Conservation (phyloP, 2,113 vertebrate genomes). For the Paramisgurnus dabryanus region DNA sequence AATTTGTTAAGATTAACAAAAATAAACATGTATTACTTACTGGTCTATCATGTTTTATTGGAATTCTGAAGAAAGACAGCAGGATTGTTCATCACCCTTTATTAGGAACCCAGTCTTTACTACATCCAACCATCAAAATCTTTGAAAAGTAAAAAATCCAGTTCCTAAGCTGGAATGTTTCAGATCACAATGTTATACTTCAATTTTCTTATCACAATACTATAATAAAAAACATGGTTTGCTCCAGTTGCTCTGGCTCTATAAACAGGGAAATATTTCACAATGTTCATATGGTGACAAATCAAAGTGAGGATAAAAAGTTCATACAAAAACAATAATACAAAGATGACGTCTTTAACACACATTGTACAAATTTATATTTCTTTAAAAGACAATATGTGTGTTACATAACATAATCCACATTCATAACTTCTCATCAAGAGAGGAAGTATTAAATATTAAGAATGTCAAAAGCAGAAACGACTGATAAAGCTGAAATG, state of each 20-base stretch:
- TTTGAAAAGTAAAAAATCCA: conserved; percentile 53
- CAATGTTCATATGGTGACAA: not conserved
- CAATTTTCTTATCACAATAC: conserved; percentile 8
- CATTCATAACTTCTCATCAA: not conserved
- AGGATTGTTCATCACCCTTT: not conserved
- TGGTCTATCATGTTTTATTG: no score
- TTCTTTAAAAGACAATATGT: not conserved
- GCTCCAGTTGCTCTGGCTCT: conserved; percentile 57
- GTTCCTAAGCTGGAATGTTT: conserved; percentile 69
- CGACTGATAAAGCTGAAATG: not conserved
- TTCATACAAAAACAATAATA: not conserved
- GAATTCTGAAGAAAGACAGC: not conserved
- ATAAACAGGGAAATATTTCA: conserved; percentile 58
- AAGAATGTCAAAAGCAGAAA: not conserved
- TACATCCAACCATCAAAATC: not conserved
- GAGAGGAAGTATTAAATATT: not conserved
- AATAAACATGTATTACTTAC: no score
- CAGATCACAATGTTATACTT: conserved; percentile 48
- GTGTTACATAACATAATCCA: conserved; percentile 2
- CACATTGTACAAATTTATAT: not conserved
- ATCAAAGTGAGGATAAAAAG: not conserved
- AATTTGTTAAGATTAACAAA: no score
- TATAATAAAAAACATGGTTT: conserved; percentile 57
- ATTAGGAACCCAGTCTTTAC: conserved; percentile 5
- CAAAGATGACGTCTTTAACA: not conserved